Evolutionary conservation across 2,113 vertebrate genomes (phyloP), one percentile per base, ranked within the genome.

Genomic region (Psilopogon haemacephalus): DNA sequence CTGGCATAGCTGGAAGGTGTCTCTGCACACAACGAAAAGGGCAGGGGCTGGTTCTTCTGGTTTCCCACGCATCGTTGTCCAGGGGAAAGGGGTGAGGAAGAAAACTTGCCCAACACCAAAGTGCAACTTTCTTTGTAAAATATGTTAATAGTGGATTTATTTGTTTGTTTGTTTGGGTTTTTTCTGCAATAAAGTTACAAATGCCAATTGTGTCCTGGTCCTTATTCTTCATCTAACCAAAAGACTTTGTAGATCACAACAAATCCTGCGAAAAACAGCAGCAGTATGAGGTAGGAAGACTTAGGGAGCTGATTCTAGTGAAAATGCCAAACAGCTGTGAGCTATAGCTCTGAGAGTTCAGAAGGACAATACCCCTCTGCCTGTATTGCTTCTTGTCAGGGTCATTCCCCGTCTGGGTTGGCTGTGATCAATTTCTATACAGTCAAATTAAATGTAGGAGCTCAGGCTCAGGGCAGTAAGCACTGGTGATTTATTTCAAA

Each of bases 171-270:
- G n/a, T n/a, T n/a, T n/a, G n/a, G n/a, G n/a, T 90, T 90, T 96
- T 95, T 96, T 91, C 95, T 91, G 93, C 96, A 96, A 96, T 96
- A 96, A 96, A 96, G 85, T 95, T 95, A 89, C 79, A 94, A 91
- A 95, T 78, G 85, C 72, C 89, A 91, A 58, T 88, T 48, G 54
- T 48, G 70, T 74, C 56, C 48, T 0, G 0, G 75, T 86, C 30
- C n/a, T 87, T 8, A 0, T 85, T 56, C 73, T 87, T 88, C 33
- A 26, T 82, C n/a, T 68, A 40, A 75, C 44, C 76, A 79, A 60
- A 65, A 80, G 50, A 20, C 79, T 82, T 42, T 19, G 9, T 20
- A 82, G 21, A 73, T 64, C 16, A 62, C 28, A 76, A 2, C 38
- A 28, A 76, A 55, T 73, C 28, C 35, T 35, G 20, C 54, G 30